These are phyloP conservation scores for Sebastes baramenuke DNA, from an alignment of 2,797 vertebrate species.

Conservation along the genomic window DNA sequence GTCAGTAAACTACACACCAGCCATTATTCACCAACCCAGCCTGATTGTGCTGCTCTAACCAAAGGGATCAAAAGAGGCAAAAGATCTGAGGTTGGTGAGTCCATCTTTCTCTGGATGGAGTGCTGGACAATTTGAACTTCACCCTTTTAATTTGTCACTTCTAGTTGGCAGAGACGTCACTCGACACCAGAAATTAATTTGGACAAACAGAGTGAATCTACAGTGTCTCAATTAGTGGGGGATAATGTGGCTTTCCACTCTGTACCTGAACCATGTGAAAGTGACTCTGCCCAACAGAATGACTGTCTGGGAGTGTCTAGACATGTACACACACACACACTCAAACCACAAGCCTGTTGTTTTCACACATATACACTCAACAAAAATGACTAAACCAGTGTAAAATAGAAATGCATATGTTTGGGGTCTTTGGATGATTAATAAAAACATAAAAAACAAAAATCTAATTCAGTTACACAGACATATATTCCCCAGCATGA, in stretches of 20 bases:
- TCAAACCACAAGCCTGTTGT: constrained; percentile 1
- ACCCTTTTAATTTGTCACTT: constrained; percentile 12
- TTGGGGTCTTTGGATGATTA: not conserved
- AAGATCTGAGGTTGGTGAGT: not conserved
- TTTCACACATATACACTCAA: not conserved
- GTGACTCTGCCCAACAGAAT: constrained; percentile 11
- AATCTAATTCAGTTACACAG: not conserved
- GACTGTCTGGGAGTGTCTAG: constrained; percentile 62
- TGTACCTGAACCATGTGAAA: constrained; percentile 23
- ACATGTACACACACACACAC: constrained; percentile 28
- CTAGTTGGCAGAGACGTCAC: not conserved
- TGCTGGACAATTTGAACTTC: not conserved
- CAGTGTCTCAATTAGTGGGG: not conserved
- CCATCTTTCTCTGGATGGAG: not conserved
- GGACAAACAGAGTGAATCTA: constrained; percentile 8
- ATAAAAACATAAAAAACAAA: not conserved
- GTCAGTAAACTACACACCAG: not conserved
- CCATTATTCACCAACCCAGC: not conserved
- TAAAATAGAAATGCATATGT: not conserved
- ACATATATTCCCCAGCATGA: not conserved
- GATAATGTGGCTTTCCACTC: not conserved
- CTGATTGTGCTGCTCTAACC: not conserved
- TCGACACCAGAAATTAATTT: constrained; percentile 13
- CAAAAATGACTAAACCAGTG: not conserved
- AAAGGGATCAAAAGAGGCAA: not conserved